A percentile compares a stretch with the other conserved stretches of the same genome.
Evolutionary conservation across 2,888 invertebrate genomes (phyloP).

Genomic region (Pyrrhosoma nymphula): DNA sequence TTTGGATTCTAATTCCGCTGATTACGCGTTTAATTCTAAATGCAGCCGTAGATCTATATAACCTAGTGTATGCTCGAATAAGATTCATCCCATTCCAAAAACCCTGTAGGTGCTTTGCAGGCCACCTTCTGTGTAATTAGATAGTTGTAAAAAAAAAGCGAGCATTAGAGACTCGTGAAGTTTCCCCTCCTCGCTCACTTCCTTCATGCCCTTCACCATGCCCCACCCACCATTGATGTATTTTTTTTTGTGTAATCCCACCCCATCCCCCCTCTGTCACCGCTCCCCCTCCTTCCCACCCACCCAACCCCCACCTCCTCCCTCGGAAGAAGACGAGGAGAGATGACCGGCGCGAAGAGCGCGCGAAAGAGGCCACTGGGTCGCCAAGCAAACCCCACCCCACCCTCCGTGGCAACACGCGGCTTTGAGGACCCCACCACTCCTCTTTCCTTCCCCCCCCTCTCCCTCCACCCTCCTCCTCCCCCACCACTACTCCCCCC

Average conservation of each 20-base stretch:
- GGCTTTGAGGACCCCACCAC: not conserved
- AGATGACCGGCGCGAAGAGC: not conserved
- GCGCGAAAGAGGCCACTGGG: not conserved
- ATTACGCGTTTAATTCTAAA: no score
- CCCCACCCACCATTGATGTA: not conserved
- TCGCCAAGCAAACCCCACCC: not conserved
- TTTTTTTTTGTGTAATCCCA: not conserved
- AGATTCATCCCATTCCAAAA: no score
- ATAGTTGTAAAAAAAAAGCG: no score
- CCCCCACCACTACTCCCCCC: not conserved
- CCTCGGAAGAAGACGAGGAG: not conserved
- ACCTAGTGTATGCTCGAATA: no score
- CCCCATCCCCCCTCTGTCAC: not conserved
- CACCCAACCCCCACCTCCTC: not conserved
- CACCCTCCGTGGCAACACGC: not conserved
- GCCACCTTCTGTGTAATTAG: no score
- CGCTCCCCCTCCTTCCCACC: not conserved
- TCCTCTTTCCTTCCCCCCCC: not conserved
- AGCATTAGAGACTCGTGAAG: no score
- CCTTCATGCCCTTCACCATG: not conserved
- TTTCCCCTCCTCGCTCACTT: no score
- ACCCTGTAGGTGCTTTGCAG: no score
- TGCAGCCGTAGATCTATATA: no score
- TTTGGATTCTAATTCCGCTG: no score
- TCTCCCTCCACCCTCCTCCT: not conserved